A percentile compares a stretch with the other conserved stretches of the same genome.
Evolutionary conservation across 2,113 vertebrate species (phyloP).

Genomic region (Pangasianodon gigas): DNA sequence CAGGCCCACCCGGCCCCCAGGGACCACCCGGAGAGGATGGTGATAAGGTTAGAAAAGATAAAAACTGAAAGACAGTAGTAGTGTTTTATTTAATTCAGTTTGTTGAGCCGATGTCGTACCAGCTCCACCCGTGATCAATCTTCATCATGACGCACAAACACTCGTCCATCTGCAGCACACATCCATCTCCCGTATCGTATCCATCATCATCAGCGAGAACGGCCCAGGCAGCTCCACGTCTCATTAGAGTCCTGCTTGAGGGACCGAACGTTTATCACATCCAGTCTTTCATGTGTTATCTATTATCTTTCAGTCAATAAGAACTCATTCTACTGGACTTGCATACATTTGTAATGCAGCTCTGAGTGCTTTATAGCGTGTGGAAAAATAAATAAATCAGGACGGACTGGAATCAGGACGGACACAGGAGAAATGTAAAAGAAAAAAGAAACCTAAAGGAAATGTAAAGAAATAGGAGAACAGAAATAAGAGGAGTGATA

Average conservation of each 20-base stretch:
- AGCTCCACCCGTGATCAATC: conserved; percentile 51
- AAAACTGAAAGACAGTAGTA: not conserved
- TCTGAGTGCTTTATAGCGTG: not conserved
- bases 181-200: conserved; percentile 49
- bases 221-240: conserved; percentile 31
- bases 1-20: conserved; percentile 91
- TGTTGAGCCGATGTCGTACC: not conserved
- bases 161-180: conserved; percentile 58
- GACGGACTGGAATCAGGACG: not conserved
- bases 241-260: conserved; percentile 45
- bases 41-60: conserved; percentile 81
- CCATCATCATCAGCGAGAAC: conserved; percentile 61
- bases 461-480: not conserved
- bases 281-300: not conserved
- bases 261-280: not conserved
- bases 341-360: not conserved
- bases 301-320: conserved; percentile 18
- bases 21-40: conserved; percentile 97
- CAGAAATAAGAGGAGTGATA: too few relatives aligned
- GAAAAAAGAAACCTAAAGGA: not conserved
- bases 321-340: not conserved
- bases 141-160: conserved; percentile 40
- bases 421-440: not conserved
- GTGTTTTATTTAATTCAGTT: not conserved
- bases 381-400: not conserved